Conservation (phyloP, 2,888 invertebrate genomes). For the Drosophila atripex region DNA sequence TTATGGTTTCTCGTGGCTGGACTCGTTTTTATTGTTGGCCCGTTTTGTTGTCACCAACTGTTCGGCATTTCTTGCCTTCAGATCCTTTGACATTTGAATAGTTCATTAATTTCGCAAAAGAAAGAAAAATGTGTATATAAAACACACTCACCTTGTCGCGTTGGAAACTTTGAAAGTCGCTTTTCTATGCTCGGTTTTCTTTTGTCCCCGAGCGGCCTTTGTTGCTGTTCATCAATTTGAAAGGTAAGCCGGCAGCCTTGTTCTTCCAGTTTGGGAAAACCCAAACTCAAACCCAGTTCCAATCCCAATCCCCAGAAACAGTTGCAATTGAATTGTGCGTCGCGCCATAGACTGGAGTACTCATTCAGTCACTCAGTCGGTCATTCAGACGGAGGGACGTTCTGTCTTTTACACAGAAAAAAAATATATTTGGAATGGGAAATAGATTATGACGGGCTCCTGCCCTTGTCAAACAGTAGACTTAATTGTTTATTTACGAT, state of each 20-base stretch:
- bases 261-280: conserved; percentile 33
- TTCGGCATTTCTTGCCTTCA: conserved; percentile 67
- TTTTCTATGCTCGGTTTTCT: conserved; percentile 69
- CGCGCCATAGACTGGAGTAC: conserved; percentile 20
- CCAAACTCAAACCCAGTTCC: conserved; percentile 5
- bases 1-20: conserved; percentile 73
- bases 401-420: conserved; percentile 1
- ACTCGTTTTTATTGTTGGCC: conserved; percentile 75
- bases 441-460: too few relatives aligned
- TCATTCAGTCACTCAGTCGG: conserved; percentile 28
- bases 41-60: conserved; percentile 74
- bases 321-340: conserved; percentile 53
- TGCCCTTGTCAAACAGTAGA: too few relatives aligned
- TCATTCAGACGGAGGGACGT: conserved; percentile 24
- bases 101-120: conserved; percentile 77
- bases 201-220: conserved; percentile 66
- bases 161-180: conserved; percentile 73
- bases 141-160: conserved; percentile 43
- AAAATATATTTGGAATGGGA: background rate
- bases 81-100: conserved; percentile 80
- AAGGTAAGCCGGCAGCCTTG: conserved; percentile 60
- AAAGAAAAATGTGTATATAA: conserved; percentile 60
- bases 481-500: too few relatives aligned
- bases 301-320: conserved; percentile 35
- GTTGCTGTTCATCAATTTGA: conserved; percentile 79